Evolutionary conservation across 2,888 invertebrate species (phyloP), one percentile per base, ranked within the genome.

Genomic region (Trachelus troglodyta): DNA sequence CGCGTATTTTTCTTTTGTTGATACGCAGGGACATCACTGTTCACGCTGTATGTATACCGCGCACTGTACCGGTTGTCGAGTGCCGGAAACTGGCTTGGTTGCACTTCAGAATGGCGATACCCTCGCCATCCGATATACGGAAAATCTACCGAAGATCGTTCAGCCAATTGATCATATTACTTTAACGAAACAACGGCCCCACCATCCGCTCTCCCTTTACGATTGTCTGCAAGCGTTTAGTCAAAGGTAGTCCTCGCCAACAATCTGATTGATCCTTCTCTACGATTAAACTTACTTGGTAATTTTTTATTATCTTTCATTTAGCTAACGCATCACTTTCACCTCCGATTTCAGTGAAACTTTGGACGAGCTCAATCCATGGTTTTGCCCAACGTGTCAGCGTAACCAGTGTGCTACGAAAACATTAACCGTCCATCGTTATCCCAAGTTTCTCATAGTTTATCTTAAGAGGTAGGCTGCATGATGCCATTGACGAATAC

Each of bases 221-320:
- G 94, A 94, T 85, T 94, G 95, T 87, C 92, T 95, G 78, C 92
- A 93, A 84, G 94, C 94, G 81, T 95, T 95, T 90, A 94, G 94
- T 86, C 93, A 93, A 87, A 93, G 93, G 93, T 93, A 85, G 81
- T 79, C 76, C 75, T 33, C n/a, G 34, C 3, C 40, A 15, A 30
- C 68, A 0, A 37, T 73, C 11, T 37, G 12, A 30, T 69, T 23
- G 23, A 56, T 23, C 9, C 56, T 1, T 56, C 23, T 9, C 15
- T 40, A 4, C 15, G 40, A 40, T 40, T 9, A 56, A 23, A 23
- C 9, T 56, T 56, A 23, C 56, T 23, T 9, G 56, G 1, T 9
- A 9, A 56, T 23, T 23, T 23, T 9, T 23, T 56, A 23, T 56
- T 23, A 56, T 56, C 31, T 23, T 31, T 30, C 12, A 23, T 11